Evolutionary conservation across 2,797 vertebrate genomes (phyloP).

Genomic region (Urocyon cinereoargenteus): DNA sequence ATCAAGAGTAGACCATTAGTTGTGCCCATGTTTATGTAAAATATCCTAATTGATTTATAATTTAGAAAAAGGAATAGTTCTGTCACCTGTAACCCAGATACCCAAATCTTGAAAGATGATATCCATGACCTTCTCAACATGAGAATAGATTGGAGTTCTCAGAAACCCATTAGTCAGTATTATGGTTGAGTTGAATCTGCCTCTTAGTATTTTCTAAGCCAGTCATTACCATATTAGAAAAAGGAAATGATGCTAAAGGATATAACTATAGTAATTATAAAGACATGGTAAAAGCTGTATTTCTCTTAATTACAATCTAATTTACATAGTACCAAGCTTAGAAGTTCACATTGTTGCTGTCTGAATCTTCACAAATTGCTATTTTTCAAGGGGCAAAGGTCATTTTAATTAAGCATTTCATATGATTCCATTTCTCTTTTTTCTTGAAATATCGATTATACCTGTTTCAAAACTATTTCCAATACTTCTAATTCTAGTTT

Average conservation of each 20-base stretch:
- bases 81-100: neutral
- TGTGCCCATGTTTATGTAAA: neutral
- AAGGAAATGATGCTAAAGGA: constrained; percentile 56
- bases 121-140: neutral
- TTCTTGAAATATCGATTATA: neutral
- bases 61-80: neutral
- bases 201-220: constrained; percentile 13
- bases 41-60: neutral
- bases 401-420: neutral
- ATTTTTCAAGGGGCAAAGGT: neutral
- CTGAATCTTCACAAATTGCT: neutral
- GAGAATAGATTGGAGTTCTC: neutral
- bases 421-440: neutral
- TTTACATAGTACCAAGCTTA: neutral
- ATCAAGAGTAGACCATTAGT: neutral
- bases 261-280: constrained; percentile 28
- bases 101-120: neutral
- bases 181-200: neutral
- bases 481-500: neutral
- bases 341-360: neutral
- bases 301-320: constrained; percentile 19
- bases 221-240: neutral
- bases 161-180: neutral
- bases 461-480: neutral
- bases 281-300: neutral